phyloP scores from a whole-genome alignment of 1,140 invertebrate genomes.

The Triops longicaudatus region DNA sequence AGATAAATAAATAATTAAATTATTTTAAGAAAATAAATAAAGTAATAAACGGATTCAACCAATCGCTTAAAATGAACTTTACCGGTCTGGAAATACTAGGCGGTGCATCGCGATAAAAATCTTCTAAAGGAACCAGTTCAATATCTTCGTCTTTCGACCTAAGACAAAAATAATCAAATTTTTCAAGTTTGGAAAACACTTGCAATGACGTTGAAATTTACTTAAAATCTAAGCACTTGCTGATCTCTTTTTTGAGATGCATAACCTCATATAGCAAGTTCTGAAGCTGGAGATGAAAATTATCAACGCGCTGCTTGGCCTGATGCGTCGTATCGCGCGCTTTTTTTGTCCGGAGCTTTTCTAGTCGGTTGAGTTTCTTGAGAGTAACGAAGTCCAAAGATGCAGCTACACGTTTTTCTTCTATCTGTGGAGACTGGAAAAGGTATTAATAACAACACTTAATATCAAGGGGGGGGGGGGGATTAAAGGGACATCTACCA shows the following conservation, averaged over 20 bases:
- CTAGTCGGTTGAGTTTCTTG: conserved; percentile 82
- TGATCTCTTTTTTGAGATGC: conserved; percentile 86
- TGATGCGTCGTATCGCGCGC: conserved; percentile 61
- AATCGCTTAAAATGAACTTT: no score
- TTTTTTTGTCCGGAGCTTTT: conserved; percentile 74
- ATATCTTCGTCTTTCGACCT: conserved; percentile 92
- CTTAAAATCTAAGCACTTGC: conserved; percentile 87
- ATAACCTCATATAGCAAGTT: conserved; percentile 92
- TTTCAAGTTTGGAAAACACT: background rate
- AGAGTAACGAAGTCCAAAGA: conserved; percentile 65
- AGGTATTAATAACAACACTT: background rate
- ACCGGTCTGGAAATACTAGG: conserved; percentile 58
- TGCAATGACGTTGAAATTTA: conserved; percentile 39
- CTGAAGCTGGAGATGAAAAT: conserved; percentile 79
- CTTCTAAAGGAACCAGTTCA: conserved; percentile 70
- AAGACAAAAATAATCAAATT: conserved; percentile 27
- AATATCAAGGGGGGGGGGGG: background rate
- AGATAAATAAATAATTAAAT: no score
- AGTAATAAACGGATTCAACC: no score
- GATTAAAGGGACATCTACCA: background rate
- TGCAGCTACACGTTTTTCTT: conserved; percentile 56
- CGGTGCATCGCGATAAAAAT: conserved; percentile 78
- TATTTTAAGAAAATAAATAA: no score
- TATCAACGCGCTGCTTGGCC: conserved; percentile 79
- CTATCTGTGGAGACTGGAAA: conserved; percentile 47